Percentiles rank a stretch among this genome's conserved stretches.
Evolutionary conservation across 2,888 invertebrate species (phyloP).

Genomic region (Biston betularia): DNA sequence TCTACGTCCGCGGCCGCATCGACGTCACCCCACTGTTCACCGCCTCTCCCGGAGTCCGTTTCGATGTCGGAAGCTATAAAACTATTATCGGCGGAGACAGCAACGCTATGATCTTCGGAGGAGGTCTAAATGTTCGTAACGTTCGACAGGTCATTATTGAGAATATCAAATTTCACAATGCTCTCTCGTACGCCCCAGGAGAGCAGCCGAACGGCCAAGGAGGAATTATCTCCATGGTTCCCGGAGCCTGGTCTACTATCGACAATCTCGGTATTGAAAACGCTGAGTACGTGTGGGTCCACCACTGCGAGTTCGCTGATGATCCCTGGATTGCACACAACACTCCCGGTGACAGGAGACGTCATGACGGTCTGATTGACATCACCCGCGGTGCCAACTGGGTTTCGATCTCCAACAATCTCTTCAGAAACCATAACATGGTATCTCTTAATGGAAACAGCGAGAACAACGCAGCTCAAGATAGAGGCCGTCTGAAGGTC

Average conservation of each 20-base stretch:
- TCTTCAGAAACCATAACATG: constrained; percentile 37
- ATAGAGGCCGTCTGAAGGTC: constrained; percentile 24
- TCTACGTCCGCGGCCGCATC: constrained; percentile 25
- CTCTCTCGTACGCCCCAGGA: constrained; percentile 23
- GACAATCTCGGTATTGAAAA: constrained; percentile 13
- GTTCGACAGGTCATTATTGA: constrained; percentile 18
- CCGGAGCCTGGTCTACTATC: constrained; percentile 19
- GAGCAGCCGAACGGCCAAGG: constrained; percentile 30
- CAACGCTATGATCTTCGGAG: constrained; percentile 25
- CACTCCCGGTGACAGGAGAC: constrained; percentile 11
- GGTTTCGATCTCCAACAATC: constrained; percentile 30
- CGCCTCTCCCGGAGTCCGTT: constrained; percentile 21
- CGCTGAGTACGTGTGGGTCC: constrained; percentile 19
- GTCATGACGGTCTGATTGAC: background rate
- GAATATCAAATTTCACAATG: constrained; percentile 27
- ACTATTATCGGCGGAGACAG: constrained; percentile 23
- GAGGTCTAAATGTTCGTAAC: constrained; percentile 8
- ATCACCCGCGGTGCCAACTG: constrained; percentile 19
- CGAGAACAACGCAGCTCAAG: constrained; percentile 9
- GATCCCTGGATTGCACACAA: constrained; percentile 26
- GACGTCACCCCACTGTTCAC: constrained; percentile 22
- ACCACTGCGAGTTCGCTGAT: constrained; percentile 34
- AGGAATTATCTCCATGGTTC: constrained; percentile 14
- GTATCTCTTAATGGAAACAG: constrained; percentile 25
- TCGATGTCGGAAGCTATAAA: constrained; percentile 21